A percentile compares a stretch with the other conserved stretches of the same genome.
These are phyloP conservation scores for Perccottus glenii DNA, from an alignment of 2,113 vertebrate genomes.

Conservation along the genomic window DNA sequence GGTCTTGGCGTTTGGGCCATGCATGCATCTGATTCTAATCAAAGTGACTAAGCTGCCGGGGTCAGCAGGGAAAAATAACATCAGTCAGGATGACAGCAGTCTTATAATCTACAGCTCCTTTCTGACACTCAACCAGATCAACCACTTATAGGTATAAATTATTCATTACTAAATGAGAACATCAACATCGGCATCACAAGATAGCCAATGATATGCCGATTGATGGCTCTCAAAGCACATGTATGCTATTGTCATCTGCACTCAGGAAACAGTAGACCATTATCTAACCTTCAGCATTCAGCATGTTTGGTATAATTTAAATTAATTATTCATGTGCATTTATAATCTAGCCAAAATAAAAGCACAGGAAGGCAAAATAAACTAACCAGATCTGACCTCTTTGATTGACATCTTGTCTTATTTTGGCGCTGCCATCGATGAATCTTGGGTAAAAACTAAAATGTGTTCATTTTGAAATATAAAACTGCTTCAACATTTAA, in stretches of 20 bases:
- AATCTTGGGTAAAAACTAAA: background rate
- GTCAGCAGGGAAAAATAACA: constrained; percentile 26
- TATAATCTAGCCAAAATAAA: background rate
- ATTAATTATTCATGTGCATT: background rate
- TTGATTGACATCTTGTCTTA: constrained; percentile 3
- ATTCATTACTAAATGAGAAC: constrained; percentile 50
- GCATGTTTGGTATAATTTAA: background rate
- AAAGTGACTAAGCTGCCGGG: constrained; percentile 41
- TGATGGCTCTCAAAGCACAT: constrained; percentile 40
- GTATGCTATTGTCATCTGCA: constrained; percentile 22
- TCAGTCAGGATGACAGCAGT: constrained; percentile 32
- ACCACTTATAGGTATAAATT: constrained; percentile 55
- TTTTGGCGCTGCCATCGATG: background rate
- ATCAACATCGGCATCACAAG: constrained; percentile 24
- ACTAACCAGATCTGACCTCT: constrained; percentile 5
- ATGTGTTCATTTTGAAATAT: background rate
- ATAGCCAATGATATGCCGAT: constrained; percentile 35
- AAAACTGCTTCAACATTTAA: background rate
- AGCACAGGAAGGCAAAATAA: background rate
- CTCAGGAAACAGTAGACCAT: background rate
- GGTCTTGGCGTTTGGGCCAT: constrained; percentile 23
- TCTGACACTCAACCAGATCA: constrained; percentile 52
- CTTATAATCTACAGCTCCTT: constrained; percentile 41
- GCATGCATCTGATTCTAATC: constrained; percentile 49
- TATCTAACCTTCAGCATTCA: background rate